Conservation (phyloP, 2,113 vertebrate species). For the Cacatua alba region DNA sequence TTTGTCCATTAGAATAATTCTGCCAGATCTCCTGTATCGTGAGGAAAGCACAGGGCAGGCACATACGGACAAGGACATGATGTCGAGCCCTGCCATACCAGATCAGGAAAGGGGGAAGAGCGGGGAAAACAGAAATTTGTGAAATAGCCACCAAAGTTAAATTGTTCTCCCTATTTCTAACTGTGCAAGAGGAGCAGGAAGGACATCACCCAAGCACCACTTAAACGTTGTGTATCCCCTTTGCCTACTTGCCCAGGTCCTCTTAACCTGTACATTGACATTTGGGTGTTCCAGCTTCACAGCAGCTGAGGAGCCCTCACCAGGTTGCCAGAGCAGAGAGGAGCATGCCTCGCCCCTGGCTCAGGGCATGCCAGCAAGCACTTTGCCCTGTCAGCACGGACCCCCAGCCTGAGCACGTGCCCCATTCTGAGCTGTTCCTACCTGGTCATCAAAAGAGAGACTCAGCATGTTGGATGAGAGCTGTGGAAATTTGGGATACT, state of each 20-base stretch:
- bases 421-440: not conserved
- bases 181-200: not conserved
- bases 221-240: not conserved
- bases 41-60: not conserved
- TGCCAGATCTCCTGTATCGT: not conserved
- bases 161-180: not conserved
- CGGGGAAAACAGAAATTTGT: not conserved
- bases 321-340: not conserved
- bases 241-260: not conserved
- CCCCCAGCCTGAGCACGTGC: not conserved
- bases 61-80: not conserved
- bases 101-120: not conserved
- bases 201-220: not conserved
- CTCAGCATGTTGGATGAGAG: rapidly evolving
- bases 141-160: not conserved
- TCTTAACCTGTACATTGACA: not conserved
- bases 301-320: not conserved
- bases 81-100: not conserved
- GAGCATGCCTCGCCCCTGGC: not conserved
- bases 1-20: constrained; percentile 28
- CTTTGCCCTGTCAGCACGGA: not conserved
- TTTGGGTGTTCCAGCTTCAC: not conserved
- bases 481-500: rapidly evolving
- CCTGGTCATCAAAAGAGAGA: not conserved
- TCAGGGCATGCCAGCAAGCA: rapidly evolving